Conservation (phyloP, 2,113 vertebrate genomes). For the Lonchura striata region DNA sequence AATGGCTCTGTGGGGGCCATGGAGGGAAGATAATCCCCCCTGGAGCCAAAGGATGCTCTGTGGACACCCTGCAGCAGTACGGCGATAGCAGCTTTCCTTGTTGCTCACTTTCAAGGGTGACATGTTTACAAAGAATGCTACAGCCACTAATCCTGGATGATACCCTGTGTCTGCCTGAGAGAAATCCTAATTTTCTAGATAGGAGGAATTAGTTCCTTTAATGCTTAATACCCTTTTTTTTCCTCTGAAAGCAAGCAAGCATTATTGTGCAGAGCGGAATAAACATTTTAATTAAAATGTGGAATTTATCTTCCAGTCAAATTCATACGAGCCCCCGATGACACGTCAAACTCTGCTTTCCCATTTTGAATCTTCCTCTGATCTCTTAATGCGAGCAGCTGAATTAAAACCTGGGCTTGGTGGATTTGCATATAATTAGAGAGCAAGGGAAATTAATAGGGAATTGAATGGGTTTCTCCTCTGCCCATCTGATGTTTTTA, state of each 20-base stretch:
- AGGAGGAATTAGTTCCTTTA: constrained; percentile 61
- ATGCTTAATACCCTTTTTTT: constrained; percentile 43
- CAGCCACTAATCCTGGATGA: constrained; percentile 60
- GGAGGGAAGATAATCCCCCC: constrained; percentile 12
- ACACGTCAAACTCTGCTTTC: neutral
- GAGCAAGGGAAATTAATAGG: constrained; percentile 58
- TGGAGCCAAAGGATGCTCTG: neutral
- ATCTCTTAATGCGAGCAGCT: constrained; percentile 52
- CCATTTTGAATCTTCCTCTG: constrained; percentile 41
- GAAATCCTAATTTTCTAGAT: constrained; percentile 56
- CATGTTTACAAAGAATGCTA: constrained; percentile 65
- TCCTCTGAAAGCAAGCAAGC: constrained; percentile 35
- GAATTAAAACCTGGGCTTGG: constrained; percentile 60
- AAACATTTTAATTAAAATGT: constrained; percentile 64
- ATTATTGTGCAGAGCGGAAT: constrained; percentile 54
- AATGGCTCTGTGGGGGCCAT: neutral
- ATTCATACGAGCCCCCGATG: neutral
- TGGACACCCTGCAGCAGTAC: constrained; percentile 25
- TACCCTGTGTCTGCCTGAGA: constrained; percentile 56
- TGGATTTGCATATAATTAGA: constrained; percentile 72
- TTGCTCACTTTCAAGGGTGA: constrained; percentile 60
- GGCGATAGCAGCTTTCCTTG: constrained; percentile 31
- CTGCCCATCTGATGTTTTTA: constrained; percentile 50
- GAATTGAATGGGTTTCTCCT: constrained; percentile 55
- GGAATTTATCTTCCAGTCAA: constrained; percentile 38